Evolutionary conservation across 2,797 vertebrate species (phyloP).

Genomic region (Molothrus aeneus): DNA sequence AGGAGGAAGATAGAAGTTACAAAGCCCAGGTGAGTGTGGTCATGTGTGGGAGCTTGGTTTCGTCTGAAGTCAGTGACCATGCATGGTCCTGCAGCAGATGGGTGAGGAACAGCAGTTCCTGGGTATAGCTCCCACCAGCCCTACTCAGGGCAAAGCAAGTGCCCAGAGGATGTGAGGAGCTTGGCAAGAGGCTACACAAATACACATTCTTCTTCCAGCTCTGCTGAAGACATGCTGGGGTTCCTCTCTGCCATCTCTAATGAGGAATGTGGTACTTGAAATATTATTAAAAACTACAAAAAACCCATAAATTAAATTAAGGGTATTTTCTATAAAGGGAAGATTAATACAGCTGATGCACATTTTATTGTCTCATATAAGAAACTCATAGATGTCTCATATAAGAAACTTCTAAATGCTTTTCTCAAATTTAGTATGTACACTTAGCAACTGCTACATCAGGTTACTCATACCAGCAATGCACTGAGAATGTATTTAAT

Average conservation of each 20-base stretch:
- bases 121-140: fast-evolving
- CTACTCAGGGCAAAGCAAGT: background rate
- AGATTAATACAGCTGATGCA: background rate
- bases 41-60: background rate
- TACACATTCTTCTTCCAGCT: background rate
- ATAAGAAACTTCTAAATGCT: background rate
- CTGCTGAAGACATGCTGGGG: fast-evolving
- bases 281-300: background rate
- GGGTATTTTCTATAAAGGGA: background rate
- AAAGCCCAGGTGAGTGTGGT: background rate
- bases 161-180: background rate
- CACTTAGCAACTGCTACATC: slow-evolving; percentile 7
- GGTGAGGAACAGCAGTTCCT: background rate
- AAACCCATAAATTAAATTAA: background rate
- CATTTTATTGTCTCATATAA: background rate
- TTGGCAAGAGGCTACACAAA: background rate
- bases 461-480: background rate
- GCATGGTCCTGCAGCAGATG: fast-evolving
- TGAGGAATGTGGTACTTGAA: background rate
- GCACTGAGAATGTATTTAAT: background rate
- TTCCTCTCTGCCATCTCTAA: background rate
- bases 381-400: background rate
- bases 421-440: background rate
- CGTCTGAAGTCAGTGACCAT: background rate
- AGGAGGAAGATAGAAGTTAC: background rate